phyloP scores from a whole-genome alignment of 2,888 invertebrate species.

The Diarsia rubi region DNA sequence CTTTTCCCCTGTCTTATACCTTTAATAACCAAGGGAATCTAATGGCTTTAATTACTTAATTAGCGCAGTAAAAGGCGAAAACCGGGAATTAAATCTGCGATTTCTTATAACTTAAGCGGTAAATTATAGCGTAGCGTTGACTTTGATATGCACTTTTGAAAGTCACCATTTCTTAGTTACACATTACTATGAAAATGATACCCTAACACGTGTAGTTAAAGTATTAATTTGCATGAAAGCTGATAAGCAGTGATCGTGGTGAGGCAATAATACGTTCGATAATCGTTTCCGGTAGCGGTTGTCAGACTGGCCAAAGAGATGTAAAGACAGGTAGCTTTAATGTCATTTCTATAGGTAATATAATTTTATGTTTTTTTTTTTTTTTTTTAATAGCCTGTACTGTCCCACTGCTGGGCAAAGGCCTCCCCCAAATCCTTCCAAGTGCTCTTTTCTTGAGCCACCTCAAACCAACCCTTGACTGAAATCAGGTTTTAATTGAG shows the following conservation, averaged over 20 bases:
- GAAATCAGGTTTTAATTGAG: slow-evolving; percentile 25
- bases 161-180: slow-evolving; percentile 42
- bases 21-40: slow-evolving; percentile 47
- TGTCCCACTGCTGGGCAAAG: no score
- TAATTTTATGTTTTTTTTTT: slow-evolving; percentile 18
- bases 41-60: slow-evolving; percentile 64
- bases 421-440: no score
- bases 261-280: slow-evolving; percentile 52
- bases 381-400: no score
- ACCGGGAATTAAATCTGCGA: slow-evolving; percentile 49
- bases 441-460: no score
- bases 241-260: slow-evolving; percentile 18
- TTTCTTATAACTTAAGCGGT: slow-evolving; percentile 48
- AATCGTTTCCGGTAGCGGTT: slow-evolving; percentile 50
- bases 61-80: slow-evolving; percentile 47
- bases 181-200: slow-evolving; percentile 41
- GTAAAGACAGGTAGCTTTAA: slow-evolving; percentile 55
- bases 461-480: no score
- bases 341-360: slow-evolving; percentile 42
- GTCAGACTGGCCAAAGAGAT: slow-evolving; percentile 43
- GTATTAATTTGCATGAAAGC: slow-evolving; percentile 48
- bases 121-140: slow-evolving; percentile 55
- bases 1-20: slow-evolving; percentile 22
- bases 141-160: slow-evolving; percentile 56
- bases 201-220: slow-evolving; percentile 28